Conservation (phyloP, 2,113 vertebrate genomes). For the Phodopus roborovskii region DNA sequence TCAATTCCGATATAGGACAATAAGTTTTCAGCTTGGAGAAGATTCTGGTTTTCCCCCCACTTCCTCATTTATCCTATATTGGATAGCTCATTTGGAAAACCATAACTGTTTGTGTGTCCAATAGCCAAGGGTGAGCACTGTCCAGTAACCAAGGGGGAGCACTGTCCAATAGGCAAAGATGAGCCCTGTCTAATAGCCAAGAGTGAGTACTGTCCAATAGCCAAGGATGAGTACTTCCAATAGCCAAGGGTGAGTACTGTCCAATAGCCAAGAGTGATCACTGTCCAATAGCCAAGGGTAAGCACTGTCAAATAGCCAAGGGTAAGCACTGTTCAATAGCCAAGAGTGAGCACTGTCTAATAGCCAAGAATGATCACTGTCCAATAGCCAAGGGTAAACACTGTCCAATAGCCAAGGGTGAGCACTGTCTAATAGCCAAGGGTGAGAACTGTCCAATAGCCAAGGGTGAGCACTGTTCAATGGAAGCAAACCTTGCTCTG, state of each 20-base stretch:
- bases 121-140: background rate
- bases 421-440: too few relatives aligned
- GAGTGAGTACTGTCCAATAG: background rate
- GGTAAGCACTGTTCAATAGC: background rate
- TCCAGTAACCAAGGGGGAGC: too few relatives aligned
- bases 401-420: background rate
- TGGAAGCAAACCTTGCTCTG: background rate
- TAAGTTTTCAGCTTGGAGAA: background rate
- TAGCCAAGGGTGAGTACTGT: too few relatives aligned
- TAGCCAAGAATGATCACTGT: background rate
- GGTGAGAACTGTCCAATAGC: background rate
- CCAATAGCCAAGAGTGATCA: background rate
- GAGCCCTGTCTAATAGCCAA: background rate
- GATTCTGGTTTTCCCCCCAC: background rate
- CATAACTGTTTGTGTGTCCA: background rate
- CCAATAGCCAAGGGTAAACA: background rate
- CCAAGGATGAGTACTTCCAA: too few relatives aligned
- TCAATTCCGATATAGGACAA: background rate
- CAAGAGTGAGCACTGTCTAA: background rate
- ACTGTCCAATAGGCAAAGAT: background rate
- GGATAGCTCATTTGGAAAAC: background rate
- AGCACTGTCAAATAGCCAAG: background rate
- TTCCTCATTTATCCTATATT: background rate
- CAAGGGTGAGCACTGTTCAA: background rate
- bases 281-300: too few relatives aligned